Evolutionary conservation across 2,797 vertebrate genomes (phyloP).

Genomic region (Propithecus deckenii): DNA sequence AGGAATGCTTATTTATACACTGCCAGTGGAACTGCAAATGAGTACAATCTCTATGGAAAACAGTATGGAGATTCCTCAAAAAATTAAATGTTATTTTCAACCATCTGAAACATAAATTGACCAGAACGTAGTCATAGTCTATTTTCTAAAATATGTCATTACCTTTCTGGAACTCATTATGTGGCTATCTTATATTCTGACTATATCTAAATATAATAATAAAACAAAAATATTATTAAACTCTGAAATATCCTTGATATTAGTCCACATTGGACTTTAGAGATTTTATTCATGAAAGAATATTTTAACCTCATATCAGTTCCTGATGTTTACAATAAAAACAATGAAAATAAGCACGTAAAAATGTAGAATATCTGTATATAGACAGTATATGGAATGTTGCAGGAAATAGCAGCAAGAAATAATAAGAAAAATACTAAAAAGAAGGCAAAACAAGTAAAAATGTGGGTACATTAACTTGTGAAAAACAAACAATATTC

Average conservation of each 20-base stretch:
- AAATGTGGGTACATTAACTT: not conserved
- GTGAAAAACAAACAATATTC: not conserved
- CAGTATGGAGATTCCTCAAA: not conserved
- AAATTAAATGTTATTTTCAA: not conserved
- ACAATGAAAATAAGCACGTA: not conserved
- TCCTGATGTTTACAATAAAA: not conserved
- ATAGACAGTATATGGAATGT: not conserved
- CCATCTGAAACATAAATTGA: not conserved
- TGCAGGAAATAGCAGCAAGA: not conserved
- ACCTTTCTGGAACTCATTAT: not conserved
- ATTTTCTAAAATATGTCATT: not conserved
- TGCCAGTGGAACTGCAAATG: not conserved
- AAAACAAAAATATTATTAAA: not conserved
- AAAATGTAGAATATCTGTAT: not conserved
- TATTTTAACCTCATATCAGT: not conserved
- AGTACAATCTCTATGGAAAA: not conserved
- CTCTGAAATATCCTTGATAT: not conserved
- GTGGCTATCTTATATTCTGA: not conserved
- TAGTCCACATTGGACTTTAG: not conserved
- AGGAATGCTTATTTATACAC: not conserved
- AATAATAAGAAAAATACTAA: not conserved
- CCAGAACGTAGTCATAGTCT: not conserved
- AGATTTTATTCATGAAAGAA: not conserved
- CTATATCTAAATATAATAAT: not conserved
- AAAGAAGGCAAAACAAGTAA: not conserved